Base-by-base conservation (phyloP, 2,113 vertebrate species). In the Desmodus rotundus region DNA sequence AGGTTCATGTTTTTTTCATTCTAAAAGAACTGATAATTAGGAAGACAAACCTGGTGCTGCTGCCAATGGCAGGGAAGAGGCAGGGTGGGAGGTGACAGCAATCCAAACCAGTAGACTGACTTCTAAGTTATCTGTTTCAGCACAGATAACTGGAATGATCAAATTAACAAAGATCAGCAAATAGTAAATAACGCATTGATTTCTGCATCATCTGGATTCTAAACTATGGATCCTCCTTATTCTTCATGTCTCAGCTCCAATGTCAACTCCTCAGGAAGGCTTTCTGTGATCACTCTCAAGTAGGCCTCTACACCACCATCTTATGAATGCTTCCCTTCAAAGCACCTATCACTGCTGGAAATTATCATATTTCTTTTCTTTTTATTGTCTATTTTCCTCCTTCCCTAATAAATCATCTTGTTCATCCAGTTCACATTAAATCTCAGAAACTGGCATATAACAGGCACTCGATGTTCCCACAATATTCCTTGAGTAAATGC, bases 21-120 rank as follows among this genome's bases (percentile, higher is more conserved):
- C 50, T 63, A 63, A 88, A 91, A 90, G 26, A 94, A 92, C 84
- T 83, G 77, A 68, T 92, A 80, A 85, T 85, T 65, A 82, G n/a
- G 38, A 76, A 52, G 43, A n/a, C 12, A 93, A 93, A 84, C 80
- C 50, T 58, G 72, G 31, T 80, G 6, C 52, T 76, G 19, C 47
- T 81, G 41, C 67, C 38, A 95, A 36, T 33, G 38, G 14, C 61
- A 63, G 17, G 38, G 28, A 56, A 14, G 9, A 9, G 52, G 70
- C 2, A 24, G 70, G 24, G 63, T 33, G 14, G 31, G 22, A 63
- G 83, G 38, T 45, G 63, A 73, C 17, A 82, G 31, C 41, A 77
- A 89, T 78, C 28, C 41, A 80, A 93, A 96, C 68, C 3, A 17
- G 9, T 72, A 77, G 87, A 89, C 3, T 93, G 85, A 83, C 56